Conservation (phyloP, 2,113 vertebrate species). For the Tiliqua scincoides region DNA sequence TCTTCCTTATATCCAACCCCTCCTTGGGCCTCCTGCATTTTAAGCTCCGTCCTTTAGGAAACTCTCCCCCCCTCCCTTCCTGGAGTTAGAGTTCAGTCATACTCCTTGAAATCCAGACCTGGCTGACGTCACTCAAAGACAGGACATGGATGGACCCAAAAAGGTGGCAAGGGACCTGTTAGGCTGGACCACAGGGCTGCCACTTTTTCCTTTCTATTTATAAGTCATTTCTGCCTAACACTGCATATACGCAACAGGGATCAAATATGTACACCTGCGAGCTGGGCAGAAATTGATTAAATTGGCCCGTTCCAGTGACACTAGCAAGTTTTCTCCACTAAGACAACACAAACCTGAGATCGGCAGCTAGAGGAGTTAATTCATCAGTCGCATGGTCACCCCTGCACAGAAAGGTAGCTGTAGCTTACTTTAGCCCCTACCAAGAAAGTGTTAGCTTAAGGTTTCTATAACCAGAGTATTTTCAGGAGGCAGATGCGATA, state of each 20-base stretch:
- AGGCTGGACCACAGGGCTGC: not conserved
- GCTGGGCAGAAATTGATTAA: too few species aligned
- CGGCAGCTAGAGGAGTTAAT: not conserved
- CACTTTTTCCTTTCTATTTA: not conserved
- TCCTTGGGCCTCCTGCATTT: too few species aligned
- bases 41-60: not conserved
- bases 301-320: not conserved
- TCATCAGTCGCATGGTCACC: not conserved
- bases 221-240: too few species aligned
- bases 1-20: too few species aligned
- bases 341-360: not conserved
- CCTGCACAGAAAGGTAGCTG: not conserved
- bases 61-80: not conserved
- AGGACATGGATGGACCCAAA: not conserved
- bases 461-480: not conserved
- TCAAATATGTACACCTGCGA: too few species aligned
- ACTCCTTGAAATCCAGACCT: not conserved
- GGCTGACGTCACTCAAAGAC: not conserved
- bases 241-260: too few species aligned
- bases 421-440: too few species aligned
- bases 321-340: not conserved
- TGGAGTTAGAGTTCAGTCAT: not conserved
- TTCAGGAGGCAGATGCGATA: not conserved
- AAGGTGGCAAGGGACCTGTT: not conserved
- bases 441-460: not conserved